phyloP scores from a whole-genome alignment of 2,888 invertebrate genomes.

The Chelonus formosanus region DNA sequence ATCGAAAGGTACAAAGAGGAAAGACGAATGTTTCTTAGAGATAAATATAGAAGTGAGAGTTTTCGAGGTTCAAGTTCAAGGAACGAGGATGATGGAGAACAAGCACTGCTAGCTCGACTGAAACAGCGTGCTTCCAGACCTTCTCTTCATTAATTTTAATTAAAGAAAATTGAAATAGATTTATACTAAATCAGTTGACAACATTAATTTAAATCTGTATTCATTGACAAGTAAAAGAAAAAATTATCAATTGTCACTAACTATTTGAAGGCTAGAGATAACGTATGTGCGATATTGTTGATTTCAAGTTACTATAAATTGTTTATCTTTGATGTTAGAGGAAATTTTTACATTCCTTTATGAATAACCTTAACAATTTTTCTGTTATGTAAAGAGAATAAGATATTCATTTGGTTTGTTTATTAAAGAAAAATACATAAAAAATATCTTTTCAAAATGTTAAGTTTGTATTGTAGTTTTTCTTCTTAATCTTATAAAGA shows the following conservation, averaged over 20 bases:
- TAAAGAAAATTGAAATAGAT: neutral
- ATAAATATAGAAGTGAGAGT: conserved; percentile 86
- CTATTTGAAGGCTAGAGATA: neutral
- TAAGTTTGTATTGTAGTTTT: conserved; percentile 36
- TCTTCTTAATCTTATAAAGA: conserved; percentile 32
- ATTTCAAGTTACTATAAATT: conserved; percentile 15
- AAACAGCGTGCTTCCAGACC: conserved; percentile 66
- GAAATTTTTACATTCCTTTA: conserved; percentile 16
- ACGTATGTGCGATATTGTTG: conserved; percentile 15
- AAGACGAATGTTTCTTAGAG: conserved; percentile 82
- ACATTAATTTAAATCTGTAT: too few relatives aligned
- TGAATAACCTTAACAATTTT: neutral
- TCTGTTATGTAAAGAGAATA: neutral
- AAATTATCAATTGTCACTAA: too few relatives aligned
- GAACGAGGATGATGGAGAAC: conserved; percentile 59
- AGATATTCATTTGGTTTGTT: too few relatives aligned
- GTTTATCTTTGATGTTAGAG: conserved; percentile 10
- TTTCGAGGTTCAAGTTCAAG: conserved; percentile 69
- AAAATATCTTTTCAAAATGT: conserved; percentile 10
- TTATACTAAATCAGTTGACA: too few relatives aligned
- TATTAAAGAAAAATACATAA: too few relatives aligned
- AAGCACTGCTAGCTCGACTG: conserved; percentile 62
- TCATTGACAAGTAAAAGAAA: neutral
- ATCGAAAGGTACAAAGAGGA: conserved; percentile 93
- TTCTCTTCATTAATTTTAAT: conserved; percentile 57